These are phyloP conservation scores for Clivina fossor DNA, from an alignment of 2,888 invertebrate genomes.

Conservation along the genomic window DNA sequence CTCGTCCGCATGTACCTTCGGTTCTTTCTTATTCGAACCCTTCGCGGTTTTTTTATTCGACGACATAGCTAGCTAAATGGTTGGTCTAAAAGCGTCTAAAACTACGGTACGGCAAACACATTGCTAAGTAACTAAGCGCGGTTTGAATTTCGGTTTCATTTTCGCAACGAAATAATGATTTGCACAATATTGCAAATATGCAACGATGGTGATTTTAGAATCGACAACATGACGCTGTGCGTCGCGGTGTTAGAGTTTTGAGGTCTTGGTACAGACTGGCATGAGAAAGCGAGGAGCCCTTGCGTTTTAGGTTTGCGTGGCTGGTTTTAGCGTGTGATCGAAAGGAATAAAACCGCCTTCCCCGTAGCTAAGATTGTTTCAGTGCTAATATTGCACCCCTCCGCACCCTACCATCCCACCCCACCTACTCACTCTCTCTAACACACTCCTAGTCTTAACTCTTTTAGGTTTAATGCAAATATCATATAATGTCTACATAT, in stretches of 20 bases:
- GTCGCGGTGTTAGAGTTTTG: too few relatives aligned
- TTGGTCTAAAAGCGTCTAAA: too few relatives aligned
- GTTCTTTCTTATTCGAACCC: too few relatives aligned
- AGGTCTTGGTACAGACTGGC: constrained; percentile 31
- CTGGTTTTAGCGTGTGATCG: constrained; percentile 20
- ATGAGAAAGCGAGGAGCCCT: constrained; percentile 13
- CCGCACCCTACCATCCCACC: constrained; percentile 2
- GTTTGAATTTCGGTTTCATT: constrained; percentile 3
- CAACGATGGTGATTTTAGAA: too few relatives aligned
- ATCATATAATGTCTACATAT: too few relatives aligned
- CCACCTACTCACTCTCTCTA: constrained; percentile 23
- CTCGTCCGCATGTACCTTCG: constrained; percentile 57
- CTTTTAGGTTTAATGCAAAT: too few relatives aligned
- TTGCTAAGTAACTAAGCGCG: too few relatives aligned
- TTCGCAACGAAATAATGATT: constrained; percentile 10
- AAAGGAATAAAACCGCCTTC: constrained; percentile 22
- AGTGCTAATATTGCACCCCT: constrained; percentile 20
- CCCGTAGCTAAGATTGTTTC: constrained; percentile 27
- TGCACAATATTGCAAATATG: not conserved
- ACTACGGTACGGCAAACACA: too few relatives aligned
- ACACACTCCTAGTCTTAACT: too few relatives aligned
- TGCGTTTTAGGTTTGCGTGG: constrained; percentile 19
- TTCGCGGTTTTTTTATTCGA: too few relatives aligned
- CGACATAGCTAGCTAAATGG: too few relatives aligned
- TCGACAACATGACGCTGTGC: constrained; percentile 27